Evolutionary conservation across 2,797 vertebrate genomes (phyloP).

Genomic region (Sardinella longiceps): DNA sequence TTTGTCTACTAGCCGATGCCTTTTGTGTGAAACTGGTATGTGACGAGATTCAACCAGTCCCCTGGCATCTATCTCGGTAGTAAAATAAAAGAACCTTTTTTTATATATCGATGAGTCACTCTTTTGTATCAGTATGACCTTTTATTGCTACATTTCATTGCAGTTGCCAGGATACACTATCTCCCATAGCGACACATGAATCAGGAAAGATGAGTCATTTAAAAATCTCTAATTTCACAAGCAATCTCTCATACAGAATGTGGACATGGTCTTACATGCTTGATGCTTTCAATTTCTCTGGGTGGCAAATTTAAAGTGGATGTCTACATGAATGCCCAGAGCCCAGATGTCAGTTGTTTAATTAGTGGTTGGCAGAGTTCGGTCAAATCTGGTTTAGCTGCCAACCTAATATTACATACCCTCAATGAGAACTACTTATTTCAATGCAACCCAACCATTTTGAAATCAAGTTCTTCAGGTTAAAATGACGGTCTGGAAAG

Average conservation of each 20-base stretch:
- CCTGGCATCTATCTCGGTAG: not conserved
- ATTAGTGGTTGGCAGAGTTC: not conserved
- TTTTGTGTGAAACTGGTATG: not conserved
- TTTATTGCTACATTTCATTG: conserved; percentile 54
- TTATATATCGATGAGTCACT: conserved; percentile 51
- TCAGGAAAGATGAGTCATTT: conserved; percentile 52
- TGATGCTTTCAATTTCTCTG: not conserved
- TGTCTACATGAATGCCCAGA: not conserved
- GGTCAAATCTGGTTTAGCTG: not conserved
- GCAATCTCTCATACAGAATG: conserved; percentile 38
- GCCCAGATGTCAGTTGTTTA: not conserved
- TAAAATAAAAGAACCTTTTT: not conserved
- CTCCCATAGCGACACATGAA: conserved; percentile 47
- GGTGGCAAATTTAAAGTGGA: not conserved
- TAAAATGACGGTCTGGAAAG: no score
- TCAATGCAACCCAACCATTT: no score
- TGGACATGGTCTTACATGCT: conserved; percentile 34
- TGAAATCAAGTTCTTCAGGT: no score
- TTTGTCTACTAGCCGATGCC: not conserved
- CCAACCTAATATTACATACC: not conserved
- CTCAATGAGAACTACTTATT: not conserved
- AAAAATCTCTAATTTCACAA: conserved; percentile 47
- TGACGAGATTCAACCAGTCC: not conserved
- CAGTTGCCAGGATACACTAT: conserved; percentile 60
- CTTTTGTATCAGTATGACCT: conserved; percentile 55